These are phyloP conservation scores for Apamea crenata DNA, from an alignment of 2,888 invertebrate genomes.

Conservation along the genomic window DNA sequence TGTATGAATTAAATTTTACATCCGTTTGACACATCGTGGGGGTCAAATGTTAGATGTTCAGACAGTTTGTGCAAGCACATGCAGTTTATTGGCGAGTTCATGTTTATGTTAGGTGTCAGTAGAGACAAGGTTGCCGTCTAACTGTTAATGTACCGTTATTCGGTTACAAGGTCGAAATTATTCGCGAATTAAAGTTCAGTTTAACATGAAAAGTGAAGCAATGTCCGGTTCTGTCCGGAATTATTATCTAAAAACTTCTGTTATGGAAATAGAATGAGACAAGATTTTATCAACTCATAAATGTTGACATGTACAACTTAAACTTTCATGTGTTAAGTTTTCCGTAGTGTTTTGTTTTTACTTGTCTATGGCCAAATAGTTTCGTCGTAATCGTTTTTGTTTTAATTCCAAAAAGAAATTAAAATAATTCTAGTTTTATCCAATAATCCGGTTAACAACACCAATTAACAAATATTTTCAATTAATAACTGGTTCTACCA, in stretches of 20 bases:
- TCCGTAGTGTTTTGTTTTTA: not conserved
- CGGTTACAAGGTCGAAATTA: conserved; percentile 52
- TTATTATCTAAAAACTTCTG: not conserved
- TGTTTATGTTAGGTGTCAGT: conserved; percentile 59
- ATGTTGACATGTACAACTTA: not conserved
- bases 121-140: conserved; percentile 58
- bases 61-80: conserved; percentile 34
- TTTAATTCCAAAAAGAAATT: not conserved
- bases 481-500: conserved; percentile 8
- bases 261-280: not conserved
- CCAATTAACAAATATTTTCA: conserved; percentile 2
- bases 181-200: conserved; percentile 57
- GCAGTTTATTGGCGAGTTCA: conserved; percentile 50
- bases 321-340: not conserved
- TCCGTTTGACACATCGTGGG: conserved; percentile 7
- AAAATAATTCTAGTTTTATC: not conserved
- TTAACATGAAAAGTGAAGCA: conserved; percentile 19
- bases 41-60: conserved; percentile 48
- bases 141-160: conserved; percentile 58
- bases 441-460: not conserved
- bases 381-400: not conserved
- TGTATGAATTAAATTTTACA: conserved; percentile 14
- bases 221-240: conserved; percentile 2
- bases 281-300: not conserved
- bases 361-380: not conserved